These are phyloP conservation scores for Cepphus grylle DNA, from an alignment of 2,113 vertebrate species.

Conservation along the genomic window DNA sequence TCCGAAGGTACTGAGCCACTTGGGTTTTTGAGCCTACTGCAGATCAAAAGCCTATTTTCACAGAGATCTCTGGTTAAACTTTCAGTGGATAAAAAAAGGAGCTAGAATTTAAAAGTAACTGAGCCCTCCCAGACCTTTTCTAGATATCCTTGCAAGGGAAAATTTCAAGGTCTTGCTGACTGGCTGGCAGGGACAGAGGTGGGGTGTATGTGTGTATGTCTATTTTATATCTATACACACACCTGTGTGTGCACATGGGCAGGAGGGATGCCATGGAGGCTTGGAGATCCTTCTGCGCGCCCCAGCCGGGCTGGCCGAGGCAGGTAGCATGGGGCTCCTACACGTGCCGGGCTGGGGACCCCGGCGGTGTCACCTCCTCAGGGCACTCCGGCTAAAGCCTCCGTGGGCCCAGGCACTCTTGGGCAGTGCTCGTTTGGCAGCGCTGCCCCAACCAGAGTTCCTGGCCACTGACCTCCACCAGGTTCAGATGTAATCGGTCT, in stretches of 20 bases:
- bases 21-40: background rate
- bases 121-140: background rate
- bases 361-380: background rate
- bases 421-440: background rate
- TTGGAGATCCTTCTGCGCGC: background rate
- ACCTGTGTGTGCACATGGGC: accelerated
- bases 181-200: background rate
- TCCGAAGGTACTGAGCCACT: background rate
- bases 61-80: background rate
- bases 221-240: background rate
- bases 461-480: accelerated
- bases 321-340: background rate
- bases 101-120: background rate
- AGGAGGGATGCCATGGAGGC: background rate
- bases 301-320: background rate
- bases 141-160: background rate
- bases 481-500: background rate
- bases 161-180: background rate
- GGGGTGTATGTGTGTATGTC: too few species aligned
- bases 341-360: background rate
- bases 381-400: background rate
- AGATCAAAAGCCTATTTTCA: background rate
- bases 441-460: background rate
- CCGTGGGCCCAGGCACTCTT: accelerated
- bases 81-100: background rate